A percentile compares a stretch with the other conserved stretches of the same genome.
phyloP scores from a whole-genome alignment of 2,113 vertebrate species.

The Passer domesticus region DNA sequence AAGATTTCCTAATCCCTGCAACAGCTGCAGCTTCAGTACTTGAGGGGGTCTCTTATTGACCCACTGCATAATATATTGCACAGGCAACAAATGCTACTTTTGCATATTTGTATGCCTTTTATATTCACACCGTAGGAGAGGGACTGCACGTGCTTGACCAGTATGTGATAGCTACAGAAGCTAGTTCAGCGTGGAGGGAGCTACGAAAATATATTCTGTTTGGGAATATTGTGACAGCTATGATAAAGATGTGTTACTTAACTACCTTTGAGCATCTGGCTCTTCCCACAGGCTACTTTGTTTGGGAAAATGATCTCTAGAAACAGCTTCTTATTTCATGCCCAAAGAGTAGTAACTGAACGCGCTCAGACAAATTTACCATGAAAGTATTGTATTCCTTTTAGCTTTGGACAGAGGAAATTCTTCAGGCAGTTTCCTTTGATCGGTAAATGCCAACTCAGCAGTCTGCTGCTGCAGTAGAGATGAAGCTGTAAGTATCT shows the following conservation, averaged over 20 bases:
- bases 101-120: not conserved
- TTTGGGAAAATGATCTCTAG: constrained; percentile 36
- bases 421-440: constrained; percentile 35
- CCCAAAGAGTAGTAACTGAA: not conserved
- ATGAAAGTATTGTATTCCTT: constrained; percentile 28
- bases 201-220: not conserved
- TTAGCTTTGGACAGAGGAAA: constrained; percentile 45
- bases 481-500: not conserved
- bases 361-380: not conserved
- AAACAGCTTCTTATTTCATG: constrained; percentile 33
- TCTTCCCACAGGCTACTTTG: constrained; percentile 27
- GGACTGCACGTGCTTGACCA: not conserved
- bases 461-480: not conserved
- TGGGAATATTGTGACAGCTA: constrained; percentile 27
- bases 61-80: not conserved
- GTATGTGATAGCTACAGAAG: not conserved
- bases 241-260: not conserved
- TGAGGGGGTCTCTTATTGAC: not conserved
- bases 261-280: constrained; percentile 39
- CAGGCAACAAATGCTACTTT: not conserved
- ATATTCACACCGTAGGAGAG: not conserved
- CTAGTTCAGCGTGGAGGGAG: not conserved
- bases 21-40: constrained; percentile 30
- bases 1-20: constrained; percentile 36
- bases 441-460: not conserved